phyloP scores from a whole-genome alignment of 2,888 invertebrate genomes.

The Nysson spinosus region DNA sequence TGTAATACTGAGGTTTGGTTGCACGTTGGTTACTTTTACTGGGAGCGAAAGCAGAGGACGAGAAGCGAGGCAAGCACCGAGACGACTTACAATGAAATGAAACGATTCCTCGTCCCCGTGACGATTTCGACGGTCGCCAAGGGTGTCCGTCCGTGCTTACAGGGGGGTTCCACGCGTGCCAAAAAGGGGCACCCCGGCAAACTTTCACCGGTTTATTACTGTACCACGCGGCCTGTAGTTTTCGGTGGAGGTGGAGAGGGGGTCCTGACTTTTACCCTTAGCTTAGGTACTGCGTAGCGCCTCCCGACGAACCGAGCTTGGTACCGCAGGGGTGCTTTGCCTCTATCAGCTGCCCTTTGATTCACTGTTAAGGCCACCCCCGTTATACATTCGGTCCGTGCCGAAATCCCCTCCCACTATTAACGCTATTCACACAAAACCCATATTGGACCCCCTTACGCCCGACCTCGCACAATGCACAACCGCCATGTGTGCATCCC shows the following conservation, averaged over 20 bases:
- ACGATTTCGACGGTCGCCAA: slow-evolving; percentile 63
- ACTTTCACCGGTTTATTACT: slow-evolving; percentile 72
- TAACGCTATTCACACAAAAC: slow-evolving; percentile 71
- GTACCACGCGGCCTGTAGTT: slow-evolving; percentile 34
- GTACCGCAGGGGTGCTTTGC: slow-evolving; percentile 42
- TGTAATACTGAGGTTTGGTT: too few species aligned
- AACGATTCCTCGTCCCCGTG: slow-evolving; percentile 71
- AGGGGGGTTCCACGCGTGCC: slow-evolving; percentile 67
- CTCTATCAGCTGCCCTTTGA: slow-evolving; percentile 73
- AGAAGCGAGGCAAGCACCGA: slow-evolving; percentile 32
- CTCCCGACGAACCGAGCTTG: slow-evolving; percentile 29
- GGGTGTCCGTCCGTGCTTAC: slow-evolving; percentile 34
- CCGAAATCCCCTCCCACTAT: slow-evolving; percentile 71
- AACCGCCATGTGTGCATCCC: slow-evolving; percentile 50
- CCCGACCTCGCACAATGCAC: slow-evolving; percentile 59
- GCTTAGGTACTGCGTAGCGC: slow-evolving; percentile 33
- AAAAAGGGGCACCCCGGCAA: slow-evolving; percentile 71
- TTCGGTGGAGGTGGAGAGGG: slow-evolving; percentile 37
- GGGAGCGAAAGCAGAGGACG: background rate
- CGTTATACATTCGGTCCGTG: slow-evolving; percentile 49
- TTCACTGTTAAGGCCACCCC: slow-evolving; percentile 68
- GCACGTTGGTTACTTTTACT: background rate
- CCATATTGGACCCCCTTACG: slow-evolving; percentile 60
- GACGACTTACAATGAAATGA: slow-evolving; percentile 64
- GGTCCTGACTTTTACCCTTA: slow-evolving; percentile 28